Percentiles rank a stretch among this genome's conserved stretches.
Evolutionary conservation across 2,797 vertebrate genomes (phyloP).

Genomic region (Cygnus olor): DNA sequence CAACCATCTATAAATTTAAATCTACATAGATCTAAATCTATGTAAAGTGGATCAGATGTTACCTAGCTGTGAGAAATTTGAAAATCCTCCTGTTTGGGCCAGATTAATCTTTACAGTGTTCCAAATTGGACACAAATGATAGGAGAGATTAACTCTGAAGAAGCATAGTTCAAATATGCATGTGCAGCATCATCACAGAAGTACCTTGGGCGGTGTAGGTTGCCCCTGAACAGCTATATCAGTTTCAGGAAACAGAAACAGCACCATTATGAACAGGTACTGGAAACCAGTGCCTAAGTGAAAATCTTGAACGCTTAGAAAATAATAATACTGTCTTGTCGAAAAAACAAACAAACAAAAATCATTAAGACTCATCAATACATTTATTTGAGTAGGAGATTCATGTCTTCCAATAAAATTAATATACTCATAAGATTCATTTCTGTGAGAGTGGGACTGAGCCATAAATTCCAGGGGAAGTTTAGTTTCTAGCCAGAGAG

Average conservation of each 20-base stretch:
- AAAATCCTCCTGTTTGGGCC: background rate
- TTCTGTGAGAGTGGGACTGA: background rate
- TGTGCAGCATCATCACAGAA: background rate
- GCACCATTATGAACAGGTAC: background rate
- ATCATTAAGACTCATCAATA: constrained; percentile 1
- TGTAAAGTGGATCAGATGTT: background rate
- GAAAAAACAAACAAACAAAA: background rate
- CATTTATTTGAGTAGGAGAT: background rate
- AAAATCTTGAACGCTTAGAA: background rate
- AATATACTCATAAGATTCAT: constrained; percentile 6
- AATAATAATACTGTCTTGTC: background rate
- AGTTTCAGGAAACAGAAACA: background rate
- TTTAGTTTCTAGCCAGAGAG: background rate
- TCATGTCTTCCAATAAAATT: constrained; percentile 37
- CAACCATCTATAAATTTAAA: background rate
- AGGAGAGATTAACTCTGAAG: background rate
- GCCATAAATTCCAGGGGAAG: background rate
- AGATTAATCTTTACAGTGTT: background rate
- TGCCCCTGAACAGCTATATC: background rate
- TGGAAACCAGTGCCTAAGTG: constrained; percentile 20
- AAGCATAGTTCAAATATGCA: background rate
- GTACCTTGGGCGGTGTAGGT: background rate
- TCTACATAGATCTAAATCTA: no score
- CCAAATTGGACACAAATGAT: background rate
- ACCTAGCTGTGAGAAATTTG: background rate